Conservation (phyloP, 2,888 invertebrate genomes). For the Macrosoma leucophasiata region DNA sequence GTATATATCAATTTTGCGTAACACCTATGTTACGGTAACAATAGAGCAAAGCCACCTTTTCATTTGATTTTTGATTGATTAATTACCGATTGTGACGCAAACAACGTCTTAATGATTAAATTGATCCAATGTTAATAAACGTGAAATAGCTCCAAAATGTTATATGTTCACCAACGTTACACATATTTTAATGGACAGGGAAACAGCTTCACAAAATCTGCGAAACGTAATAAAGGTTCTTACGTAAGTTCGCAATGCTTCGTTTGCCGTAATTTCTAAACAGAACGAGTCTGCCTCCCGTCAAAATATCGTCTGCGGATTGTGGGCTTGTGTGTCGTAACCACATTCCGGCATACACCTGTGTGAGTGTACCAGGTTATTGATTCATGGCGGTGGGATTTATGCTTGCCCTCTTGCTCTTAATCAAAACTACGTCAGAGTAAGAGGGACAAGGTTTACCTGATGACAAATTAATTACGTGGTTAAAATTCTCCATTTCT, state of each 20-base stretch:
- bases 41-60: too few relatives aligned
- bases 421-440: constrained; percentile 58
- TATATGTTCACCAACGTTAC: too few relatives aligned
- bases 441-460: constrained; percentile 52
- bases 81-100: too few relatives aligned
- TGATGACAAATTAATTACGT: constrained; percentile 53
- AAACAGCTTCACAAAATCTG: too few relatives aligned
- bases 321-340: constrained; percentile 48
- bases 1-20: too few relatives aligned
- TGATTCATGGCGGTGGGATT: constrained; percentile 68
- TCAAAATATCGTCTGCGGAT: constrained; percentile 66
- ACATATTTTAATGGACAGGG: too few relatives aligned
- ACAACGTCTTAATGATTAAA: too few relatives aligned
- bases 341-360: constrained; percentile 36
- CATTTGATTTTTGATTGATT: too few relatives aligned
- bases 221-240: too few relatives aligned
- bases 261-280: constrained; percentile 50
- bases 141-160: too few relatives aligned
- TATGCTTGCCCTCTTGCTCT: constrained; percentile 66
- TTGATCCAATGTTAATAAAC: too few relatives aligned
- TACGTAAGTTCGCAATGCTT: constrained; percentile 22
- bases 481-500: constrained; percentile 29
- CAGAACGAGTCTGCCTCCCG: constrained; percentile 50
- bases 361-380: constrained; percentile 66
- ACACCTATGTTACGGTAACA: too few relatives aligned